These are phyloP conservation scores for Lichenostomus cassidix DNA, from an alignment of 2,113 vertebrate genomes.

Conservation along the genomic window DNA sequence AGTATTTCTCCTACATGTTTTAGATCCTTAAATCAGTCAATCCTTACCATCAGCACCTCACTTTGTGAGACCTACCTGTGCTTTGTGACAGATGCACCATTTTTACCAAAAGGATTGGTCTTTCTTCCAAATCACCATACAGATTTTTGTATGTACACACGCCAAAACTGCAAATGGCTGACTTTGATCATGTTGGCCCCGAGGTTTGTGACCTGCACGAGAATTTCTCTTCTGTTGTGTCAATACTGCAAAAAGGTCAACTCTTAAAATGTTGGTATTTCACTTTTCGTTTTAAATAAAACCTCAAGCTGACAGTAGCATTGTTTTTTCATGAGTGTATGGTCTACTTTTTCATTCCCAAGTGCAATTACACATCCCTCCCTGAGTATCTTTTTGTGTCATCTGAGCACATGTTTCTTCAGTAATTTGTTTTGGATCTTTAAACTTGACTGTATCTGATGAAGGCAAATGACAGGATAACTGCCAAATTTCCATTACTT, in stretches of 20 bases:
- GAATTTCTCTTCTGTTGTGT: background rate
- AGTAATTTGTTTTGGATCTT: background rate
- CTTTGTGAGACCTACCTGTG: background rate
- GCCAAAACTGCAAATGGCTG: background rate
- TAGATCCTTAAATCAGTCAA: background rate
- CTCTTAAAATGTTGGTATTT: background rate
- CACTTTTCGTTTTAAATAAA: background rate
- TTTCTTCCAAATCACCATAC: background rate
- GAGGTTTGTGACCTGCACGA: background rate
- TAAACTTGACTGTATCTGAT: background rate
- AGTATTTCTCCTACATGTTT: accelerated
- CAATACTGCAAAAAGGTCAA: background rate
- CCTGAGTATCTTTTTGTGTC: background rate
- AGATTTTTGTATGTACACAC: accelerated
- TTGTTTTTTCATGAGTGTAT: background rate
- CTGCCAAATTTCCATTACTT: background rate
- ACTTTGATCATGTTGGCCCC: background rate
- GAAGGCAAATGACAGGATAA: background rate
- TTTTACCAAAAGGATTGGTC: background rate
- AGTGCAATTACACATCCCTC: background rate
- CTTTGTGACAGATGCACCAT: background rate
- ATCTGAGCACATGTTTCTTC: background rate
- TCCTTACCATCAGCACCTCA: background rate
- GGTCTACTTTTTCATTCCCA: background rate
- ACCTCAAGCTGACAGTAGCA: background rate